Base-by-base conservation (phyloP, 2,888 invertebrate species). In the Parnassius smintheus region DNA sequence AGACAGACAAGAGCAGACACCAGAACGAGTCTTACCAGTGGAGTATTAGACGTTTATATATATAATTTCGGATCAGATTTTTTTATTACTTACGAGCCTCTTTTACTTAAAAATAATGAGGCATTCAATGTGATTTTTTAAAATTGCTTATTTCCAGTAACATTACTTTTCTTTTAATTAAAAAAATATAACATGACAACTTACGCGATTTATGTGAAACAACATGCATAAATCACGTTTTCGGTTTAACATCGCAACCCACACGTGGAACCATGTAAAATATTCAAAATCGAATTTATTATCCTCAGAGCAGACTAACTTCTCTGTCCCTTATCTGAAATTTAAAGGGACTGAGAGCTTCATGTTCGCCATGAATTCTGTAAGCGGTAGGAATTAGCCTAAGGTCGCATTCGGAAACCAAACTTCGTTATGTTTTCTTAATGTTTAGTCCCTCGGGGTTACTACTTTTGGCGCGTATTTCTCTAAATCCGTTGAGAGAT, bases 401-500 rank as follows among this genome's bases (percentile, higher is more conserved):
- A 60, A 64, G 64, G 60, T 60, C 56, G 59, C 50, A 64, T 64
- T 55, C 60, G 64, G 59, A 60, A 60, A 57, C 56, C 56, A 51
- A 64, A 59, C 56, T 64, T 64, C 64, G 64, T 64, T 63, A 63
- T 63, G 63, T 63, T 63, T 63, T 63, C 63, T 63, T 63, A 63
- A 59, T 59, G 59, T 56, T 55, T 55, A 35, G 42, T 51, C 59
- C 59, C 55, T 59, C 48, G 45, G 50, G 63, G 45, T 25, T 35
- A 11, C 46, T 46, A 56, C 45, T 61, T 56, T 51, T 61, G 56
- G 35, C 45, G 51, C 45, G 59, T 59, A 59, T 55, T 50, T 56
- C 56, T 51, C 46, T 56, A 56, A 48, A 63, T 63, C 59, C 63
- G 63, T 12, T 56, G 46, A 59, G 50, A 55, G 59, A 45, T 59